Evolutionary conservation across 2,113 vertebrate genomes (phyloP), one percentile per base, ranked within the genome.

Genomic region (Dicerorhinus sumatrensis): DNA sequence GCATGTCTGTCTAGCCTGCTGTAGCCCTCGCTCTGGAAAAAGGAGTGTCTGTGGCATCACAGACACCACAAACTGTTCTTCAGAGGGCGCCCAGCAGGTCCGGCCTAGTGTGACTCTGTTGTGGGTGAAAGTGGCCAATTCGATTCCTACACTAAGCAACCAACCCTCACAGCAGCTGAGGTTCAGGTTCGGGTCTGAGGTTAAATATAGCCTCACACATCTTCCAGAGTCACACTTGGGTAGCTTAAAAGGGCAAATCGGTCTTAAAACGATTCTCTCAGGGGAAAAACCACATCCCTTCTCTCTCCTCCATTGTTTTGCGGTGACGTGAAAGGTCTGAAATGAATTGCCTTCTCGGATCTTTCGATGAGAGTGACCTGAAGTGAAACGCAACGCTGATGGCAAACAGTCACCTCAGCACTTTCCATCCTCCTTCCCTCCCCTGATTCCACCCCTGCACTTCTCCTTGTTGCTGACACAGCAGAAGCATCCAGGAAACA

Each of bases 401-500:
- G 54, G 39, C 31, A 79, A 36, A 27, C 27, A 9, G 2, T 72
- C 0, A 4, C 56, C 82, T 79, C 48, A 21, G 46, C 58, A 23
- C 70, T 85, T 83, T 51, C 85, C 5, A 0, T 56, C 89, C 73
- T 88, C 33, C 73, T 51, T 81, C 4, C 6, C 5, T 6, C n/a
- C 42, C 10, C 76, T 67, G 58, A 12, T 75, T 36, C 90, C 67
- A 0, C 12, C 17, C 17, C 56, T 58, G 5, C 36, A 1, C 39
- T 1, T 0, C 39, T 70, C 33, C 21, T 87, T 96, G 42, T 23
- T 85, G 85, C 54, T 91, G 94, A 90, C 6, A 3, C 67, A 42
- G 86, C 56, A 58, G 96, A 97, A 96, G 33, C 72, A 21, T 87
- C 67, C 80, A 95, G 90, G 33, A 95, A 63, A 80, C 60, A 51